Percentiles rank a stretch among this genome's conserved stretches.
phyloP scores from a whole-genome alignment of 23 tunicate genomes.

The Trididemnum clinides region DNA sequence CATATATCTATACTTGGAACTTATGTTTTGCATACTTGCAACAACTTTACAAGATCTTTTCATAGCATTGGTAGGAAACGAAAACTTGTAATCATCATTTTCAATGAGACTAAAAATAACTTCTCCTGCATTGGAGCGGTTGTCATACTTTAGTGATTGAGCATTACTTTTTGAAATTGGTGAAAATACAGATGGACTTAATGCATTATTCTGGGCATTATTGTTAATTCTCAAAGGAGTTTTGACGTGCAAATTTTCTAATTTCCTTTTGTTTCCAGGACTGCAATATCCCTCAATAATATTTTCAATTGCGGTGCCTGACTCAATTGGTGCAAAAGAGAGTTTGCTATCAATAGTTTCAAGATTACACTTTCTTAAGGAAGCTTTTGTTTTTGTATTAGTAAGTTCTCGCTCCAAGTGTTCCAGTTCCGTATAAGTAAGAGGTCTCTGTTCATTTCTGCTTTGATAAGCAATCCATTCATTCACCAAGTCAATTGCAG shows the following conservation, averaged over 20 bases:
- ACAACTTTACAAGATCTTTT: neutral
- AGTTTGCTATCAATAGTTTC: neutral
- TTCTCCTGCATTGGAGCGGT: slow-evolving; percentile 63
- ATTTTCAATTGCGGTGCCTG: neutral
- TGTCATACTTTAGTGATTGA: slow-evolving; percentile 51
- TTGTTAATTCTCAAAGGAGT: neutral
- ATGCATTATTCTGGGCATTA: neutral
- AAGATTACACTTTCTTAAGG: neutral
- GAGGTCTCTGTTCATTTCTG: slow-evolving; percentile 32
- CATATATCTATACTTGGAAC: slow-evolving; percentile 54
- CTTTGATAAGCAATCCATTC: slow-evolving; percentile 92
- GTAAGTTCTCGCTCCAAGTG: slow-evolving; percentile 35
- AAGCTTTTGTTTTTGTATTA: neutral
- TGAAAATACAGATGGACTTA: slow-evolving; percentile 19
- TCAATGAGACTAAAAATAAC: slow-evolving; percentile 30
- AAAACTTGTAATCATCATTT: neutral
- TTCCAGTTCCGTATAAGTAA: slow-evolving; percentile 11
- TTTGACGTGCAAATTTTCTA: slow-evolving; percentile 5
- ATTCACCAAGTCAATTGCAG: slow-evolving; percentile 54
- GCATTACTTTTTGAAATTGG: neutral
- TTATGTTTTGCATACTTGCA: neutral
- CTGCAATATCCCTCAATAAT: slow-evolving; percentile 50
- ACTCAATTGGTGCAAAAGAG: neutral
- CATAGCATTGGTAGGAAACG: neutral
- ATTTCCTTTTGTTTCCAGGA: slow-evolving; percentile 29